These are phyloP conservation scores for Chelmon rostratus DNA, from an alignment of 2,797 vertebrate genomes.

Conservation along the genomic window DNA sequence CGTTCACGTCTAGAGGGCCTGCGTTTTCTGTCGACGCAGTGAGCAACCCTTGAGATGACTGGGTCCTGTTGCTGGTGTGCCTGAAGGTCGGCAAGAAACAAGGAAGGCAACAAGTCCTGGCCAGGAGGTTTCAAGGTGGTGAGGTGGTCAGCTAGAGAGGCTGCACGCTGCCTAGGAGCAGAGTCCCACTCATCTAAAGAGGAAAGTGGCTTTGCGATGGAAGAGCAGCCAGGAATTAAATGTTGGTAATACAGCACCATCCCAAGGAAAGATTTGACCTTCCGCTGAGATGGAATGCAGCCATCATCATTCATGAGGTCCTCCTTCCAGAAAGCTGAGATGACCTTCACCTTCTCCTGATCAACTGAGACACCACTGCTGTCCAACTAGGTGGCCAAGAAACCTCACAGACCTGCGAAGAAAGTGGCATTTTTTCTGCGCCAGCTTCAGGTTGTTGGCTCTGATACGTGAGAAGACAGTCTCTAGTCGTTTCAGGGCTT, in stretches of 20 bases:
- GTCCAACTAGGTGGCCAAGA: conserved; percentile 19
- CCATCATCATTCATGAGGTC: conserved; percentile 26
- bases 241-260: conserved; percentile 35
- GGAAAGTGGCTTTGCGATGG: conserved; percentile 6
- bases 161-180: neutral
- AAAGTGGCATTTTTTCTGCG: conserved; percentile 5
- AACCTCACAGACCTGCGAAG: conserved; percentile 8
- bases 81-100: conserved; percentile 19
- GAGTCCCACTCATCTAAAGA: conserved; percentile 32
- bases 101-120: neutral
- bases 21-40: conserved; percentile 20
- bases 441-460: neutral
- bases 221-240: conserved; percentile 24
- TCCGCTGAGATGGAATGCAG: conserved; percentile 6
- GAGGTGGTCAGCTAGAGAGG: conserved; percentile 6
- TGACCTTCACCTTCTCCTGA: conserved; percentile 11
- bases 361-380: conserved; percentile 19
- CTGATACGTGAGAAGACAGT: neutral
- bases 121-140: neutral
- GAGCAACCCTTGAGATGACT: neutral
- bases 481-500: neutral
- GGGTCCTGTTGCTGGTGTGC: conserved; percentile 5
- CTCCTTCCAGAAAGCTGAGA: conserved; percentile 1
- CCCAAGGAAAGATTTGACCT: conserved; percentile 8
- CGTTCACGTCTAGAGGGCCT: conserved; percentile 28